Percentiles rank a stretch among this genome's conserved stretches.
These are phyloP conservation scores for Horisme vitalbata DNA, from an alignment of 2,888 invertebrate genomes.

Conservation along the genomic window DNA sequence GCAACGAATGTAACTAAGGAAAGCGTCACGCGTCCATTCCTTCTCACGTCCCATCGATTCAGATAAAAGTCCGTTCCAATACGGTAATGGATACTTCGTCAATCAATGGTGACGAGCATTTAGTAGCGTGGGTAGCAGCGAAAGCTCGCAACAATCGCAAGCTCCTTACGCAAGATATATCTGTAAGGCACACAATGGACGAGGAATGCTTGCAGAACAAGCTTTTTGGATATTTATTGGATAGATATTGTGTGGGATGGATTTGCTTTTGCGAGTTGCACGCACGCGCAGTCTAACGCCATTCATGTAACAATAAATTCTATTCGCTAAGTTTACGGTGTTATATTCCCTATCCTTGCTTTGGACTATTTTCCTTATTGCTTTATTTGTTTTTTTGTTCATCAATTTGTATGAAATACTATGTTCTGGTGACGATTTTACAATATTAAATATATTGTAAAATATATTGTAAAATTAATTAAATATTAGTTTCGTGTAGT, in stretches of 20 bases:
- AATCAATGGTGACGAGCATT: slow-evolving; percentile 61
- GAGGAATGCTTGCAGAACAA: slow-evolving; percentile 75
- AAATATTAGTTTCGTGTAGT: no score
- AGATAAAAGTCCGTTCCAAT: slow-evolving; percentile 52
- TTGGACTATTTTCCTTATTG: slow-evolving; percentile 9
- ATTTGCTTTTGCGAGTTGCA: slow-evolving; percentile 63
- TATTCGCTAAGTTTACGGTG: slow-evolving; percentile 35
- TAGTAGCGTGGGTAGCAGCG: slow-evolving; percentile 64
- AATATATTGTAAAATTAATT: no score
- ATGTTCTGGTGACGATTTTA: no score
- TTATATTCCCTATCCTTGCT: slow-evolving; percentile 18
- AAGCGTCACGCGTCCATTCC: slow-evolving; percentile 49
- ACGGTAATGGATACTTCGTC: slow-evolving; percentile 70
- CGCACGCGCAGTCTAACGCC: slow-evolving; percentile 52
- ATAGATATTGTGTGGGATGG: slow-evolving; percentile 79
- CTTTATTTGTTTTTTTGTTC: no score
- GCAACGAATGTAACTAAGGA: slow-evolving; percentile 27
- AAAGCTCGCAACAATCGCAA: slow-evolving; percentile 66
- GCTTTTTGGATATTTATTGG: slow-evolving; percentile 82
- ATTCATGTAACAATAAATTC: slow-evolving; percentile 43
- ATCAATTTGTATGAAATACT: no score
- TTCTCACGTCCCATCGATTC: slow-evolving; percentile 54
- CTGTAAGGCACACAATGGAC: slow-evolving; percentile 75
- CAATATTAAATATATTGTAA: no score
- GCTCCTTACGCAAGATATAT: slow-evolving; percentile 78